Evolutionary conservation across 2,888 invertebrate genomes (phyloP).

Genomic region (Syritta pipiens): DNA sequence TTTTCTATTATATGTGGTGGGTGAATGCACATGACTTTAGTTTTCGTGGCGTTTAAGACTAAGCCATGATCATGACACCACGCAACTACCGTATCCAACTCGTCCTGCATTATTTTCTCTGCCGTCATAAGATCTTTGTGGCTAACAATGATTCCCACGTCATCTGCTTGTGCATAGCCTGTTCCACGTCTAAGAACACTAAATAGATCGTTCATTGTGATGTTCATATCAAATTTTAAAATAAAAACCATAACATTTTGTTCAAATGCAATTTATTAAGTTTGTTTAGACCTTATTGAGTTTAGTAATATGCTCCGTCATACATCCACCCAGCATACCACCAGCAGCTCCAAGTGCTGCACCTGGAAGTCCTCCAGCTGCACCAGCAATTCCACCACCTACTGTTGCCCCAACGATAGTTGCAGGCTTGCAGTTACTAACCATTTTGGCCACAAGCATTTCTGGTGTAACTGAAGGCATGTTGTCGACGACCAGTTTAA

Average conservation of each 20-base stretch:
- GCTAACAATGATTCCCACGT: not conserved
- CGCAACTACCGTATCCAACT: not conserved
- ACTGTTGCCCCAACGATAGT: not conserved
- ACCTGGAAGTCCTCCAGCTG: not conserved
- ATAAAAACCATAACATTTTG: too few relatives aligned
- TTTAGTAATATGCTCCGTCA: not conserved
- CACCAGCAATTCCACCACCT: not conserved
- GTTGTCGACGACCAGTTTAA: too few relatives aligned
- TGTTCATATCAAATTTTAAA: too few relatives aligned
- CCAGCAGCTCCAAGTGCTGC: not conserved
- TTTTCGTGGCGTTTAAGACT: not conserved
- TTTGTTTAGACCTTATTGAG: too few relatives aligned
- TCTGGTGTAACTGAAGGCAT: too few relatives aligned
- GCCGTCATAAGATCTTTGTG: not conserved
- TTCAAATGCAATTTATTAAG: too few relatives aligned
- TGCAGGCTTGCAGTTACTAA: not conserved
- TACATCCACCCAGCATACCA: not conserved
- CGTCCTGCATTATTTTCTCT: not conserved
- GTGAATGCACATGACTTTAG: not conserved
- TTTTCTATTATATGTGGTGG: not conserved
- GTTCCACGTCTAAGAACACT: not conserved
- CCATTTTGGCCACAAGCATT: not conserved
- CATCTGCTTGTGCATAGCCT: not conserved
- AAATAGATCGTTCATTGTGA: not conserved
- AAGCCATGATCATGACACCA: not conserved